Conservation (phyloP, 2,113 vertebrate species). For the Chrysemys picta region DNA sequence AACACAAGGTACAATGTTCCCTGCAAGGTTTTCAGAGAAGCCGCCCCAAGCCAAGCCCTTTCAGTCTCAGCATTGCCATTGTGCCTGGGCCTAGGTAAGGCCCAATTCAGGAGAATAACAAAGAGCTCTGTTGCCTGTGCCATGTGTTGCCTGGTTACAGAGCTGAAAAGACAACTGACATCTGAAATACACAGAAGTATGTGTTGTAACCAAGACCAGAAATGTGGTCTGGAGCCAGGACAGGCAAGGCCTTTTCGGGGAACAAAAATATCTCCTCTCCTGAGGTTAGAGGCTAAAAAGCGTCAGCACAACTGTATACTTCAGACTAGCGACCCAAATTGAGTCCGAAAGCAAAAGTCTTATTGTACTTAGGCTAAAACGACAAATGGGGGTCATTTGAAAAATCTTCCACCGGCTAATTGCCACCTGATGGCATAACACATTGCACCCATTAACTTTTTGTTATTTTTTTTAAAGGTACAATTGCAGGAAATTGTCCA, state of each 20-base stretch:
- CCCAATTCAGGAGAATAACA: constrained; percentile 35
- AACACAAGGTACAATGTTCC: rapidly evolving
- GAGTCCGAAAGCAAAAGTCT: not conserved
- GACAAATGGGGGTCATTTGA: not conserved
- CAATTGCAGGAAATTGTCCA: constrained; percentile 48
- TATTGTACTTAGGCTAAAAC: rapidly evolving
- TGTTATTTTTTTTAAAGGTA: constrained; percentile 7
- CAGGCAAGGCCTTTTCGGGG: not conserved
- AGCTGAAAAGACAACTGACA: constrained; percentile 40
- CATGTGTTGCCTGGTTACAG: constrained; percentile 63
- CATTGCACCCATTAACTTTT: not conserved
- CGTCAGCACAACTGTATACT: not conserved
- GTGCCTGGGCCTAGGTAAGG: constrained; percentile 5
- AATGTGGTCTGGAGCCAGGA: not conserved
- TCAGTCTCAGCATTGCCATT: not conserved
- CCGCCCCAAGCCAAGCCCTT: not conserved
- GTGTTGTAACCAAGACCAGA: constrained; percentile 1
- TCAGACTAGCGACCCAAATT: not conserved
- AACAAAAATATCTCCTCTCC: constrained; percentile 1
- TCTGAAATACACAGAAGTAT: not conserved
- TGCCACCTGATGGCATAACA: not conserved
- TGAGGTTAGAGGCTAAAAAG: not conserved
- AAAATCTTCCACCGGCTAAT: not conserved
- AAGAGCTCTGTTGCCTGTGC: constrained; percentile 27
- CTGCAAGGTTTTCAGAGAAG: rapidly evolving